Conservation (phyloP, 2,113 vertebrate genomes). For the Strix aluco region DNA sequence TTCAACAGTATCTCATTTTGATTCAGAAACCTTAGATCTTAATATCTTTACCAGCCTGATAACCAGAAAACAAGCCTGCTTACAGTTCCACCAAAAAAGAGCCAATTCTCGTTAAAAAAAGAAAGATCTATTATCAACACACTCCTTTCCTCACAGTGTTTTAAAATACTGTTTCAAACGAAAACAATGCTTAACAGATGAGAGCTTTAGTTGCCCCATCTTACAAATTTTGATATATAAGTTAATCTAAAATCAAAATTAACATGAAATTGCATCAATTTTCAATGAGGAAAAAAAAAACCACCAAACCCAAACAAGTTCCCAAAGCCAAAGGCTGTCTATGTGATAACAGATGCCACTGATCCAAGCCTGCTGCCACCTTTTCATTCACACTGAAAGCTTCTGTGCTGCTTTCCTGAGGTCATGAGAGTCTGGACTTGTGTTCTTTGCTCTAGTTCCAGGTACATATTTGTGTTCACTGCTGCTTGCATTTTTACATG, state of each 20-base stretch:
- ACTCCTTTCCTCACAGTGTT: neutral
- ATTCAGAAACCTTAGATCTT: neutral
- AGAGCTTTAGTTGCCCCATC: neutral
- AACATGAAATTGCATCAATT: neutral
- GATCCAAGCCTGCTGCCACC: neutral
- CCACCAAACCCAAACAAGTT: neutral
- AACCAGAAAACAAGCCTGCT: neutral
- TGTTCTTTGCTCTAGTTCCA: neutral
- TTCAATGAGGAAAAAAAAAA: neutral
- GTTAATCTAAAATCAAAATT: neutral
- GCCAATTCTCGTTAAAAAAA: neutral
- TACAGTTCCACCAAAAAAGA: neutral
- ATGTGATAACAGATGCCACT: neutral
- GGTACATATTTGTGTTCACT: neutral
- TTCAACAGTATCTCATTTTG: neutral
- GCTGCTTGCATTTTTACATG: neutral
- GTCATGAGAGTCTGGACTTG: neutral
- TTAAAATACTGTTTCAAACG: neutral
- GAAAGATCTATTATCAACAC: neutral
- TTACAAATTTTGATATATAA: neutral
- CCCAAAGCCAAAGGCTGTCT: neutral
- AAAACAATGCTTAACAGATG: neutral
- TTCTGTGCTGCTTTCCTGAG: neutral
- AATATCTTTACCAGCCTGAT: neutral
- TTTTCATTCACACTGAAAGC: neutral